Percentiles rank a stretch among this genome's conserved stretches.
phyloP scores from a whole-genome alignment of 2,888 invertebrate genomes.

The Dorcus parallelipipedus region DNA sequence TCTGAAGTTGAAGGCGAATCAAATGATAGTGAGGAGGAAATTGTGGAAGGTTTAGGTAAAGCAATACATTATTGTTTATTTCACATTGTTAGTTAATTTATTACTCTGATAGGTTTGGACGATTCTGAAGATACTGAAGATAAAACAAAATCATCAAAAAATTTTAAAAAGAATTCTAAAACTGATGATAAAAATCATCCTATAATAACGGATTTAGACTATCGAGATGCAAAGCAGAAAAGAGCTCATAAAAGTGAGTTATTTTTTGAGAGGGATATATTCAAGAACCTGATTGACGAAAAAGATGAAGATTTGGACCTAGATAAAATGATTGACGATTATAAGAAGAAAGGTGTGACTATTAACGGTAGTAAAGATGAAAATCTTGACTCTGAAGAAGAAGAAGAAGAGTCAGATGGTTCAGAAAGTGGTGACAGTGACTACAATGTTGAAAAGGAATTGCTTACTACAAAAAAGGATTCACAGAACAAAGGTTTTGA shows the following conservation, averaged over 20 bases:
- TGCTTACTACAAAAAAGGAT: slow-evolving; percentile 34
- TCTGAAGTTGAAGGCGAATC: slow-evolving; percentile 61
- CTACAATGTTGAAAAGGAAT: slow-evolving; percentile 50
- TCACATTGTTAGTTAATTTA: slow-evolving; percentile 11
- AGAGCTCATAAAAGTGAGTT: slow-evolving; percentile 75
- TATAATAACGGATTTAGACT: slow-evolving; percentile 75
- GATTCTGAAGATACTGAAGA: slow-evolving; percentile 56
- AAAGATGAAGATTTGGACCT: slow-evolving; percentile 86
- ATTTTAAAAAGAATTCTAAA: slow-evolving; percentile 20
- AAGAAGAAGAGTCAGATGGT: slow-evolving; percentile 30
- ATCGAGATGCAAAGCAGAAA: slow-evolving; percentile 69
- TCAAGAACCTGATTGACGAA: slow-evolving; percentile 76
- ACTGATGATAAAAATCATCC: slow-evolving; percentile 59
- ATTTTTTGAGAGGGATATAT: slow-evolving; percentile 84
- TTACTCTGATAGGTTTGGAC: slow-evolving; percentile 54
- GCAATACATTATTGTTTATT: background rate
- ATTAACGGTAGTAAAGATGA: slow-evolving; percentile 41
- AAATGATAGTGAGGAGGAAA: slow-evolving; percentile 53
- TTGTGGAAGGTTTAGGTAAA: slow-evolving; percentile 56
- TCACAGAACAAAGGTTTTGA: slow-evolving; percentile 60
- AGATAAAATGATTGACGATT: slow-evolving; percentile 70
- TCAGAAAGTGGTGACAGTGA: slow-evolving; percentile 41
- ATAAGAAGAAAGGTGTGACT: slow-evolving; percentile 66
- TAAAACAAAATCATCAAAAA: slow-evolving; percentile 26
- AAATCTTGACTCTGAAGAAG: slow-evolving; percentile 13